These are phyloP conservation scores for Mandrillus leucophaeus DNA, from an alignment of 2,113 vertebrate species.

Conservation along the genomic window DNA sequence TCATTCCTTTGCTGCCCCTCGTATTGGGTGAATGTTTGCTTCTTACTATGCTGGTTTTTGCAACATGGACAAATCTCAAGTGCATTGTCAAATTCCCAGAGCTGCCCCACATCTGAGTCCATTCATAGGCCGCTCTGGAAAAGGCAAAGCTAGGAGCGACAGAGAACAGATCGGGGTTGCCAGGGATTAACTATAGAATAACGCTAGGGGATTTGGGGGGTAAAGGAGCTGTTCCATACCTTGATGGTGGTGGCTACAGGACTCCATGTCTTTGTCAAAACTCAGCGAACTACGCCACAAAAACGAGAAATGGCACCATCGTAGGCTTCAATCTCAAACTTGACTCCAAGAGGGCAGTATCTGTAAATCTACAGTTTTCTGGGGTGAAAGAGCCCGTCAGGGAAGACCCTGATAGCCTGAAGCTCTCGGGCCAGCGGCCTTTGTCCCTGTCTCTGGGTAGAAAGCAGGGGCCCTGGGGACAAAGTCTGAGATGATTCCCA, in stretches of 20 bases:
- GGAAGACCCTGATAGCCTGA: not conserved
- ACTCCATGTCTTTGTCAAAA: not conserved
- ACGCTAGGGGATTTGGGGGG: not conserved
- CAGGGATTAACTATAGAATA: too few species aligned
- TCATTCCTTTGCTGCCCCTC: not conserved
- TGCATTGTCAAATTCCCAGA: rapidly evolving
- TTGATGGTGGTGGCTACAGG: not conserved
- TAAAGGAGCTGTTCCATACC: rapidly evolving
- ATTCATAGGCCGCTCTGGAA: not conserved
- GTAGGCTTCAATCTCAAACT: not conserved
- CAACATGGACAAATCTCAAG: not conserved
- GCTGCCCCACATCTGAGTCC: not conserved
- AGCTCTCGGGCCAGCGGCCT: not conserved
- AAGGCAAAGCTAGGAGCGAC: rapidly evolving
- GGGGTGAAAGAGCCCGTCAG: not conserved
- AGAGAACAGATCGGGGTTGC: rapidly evolving
- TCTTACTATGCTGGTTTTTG: not conserved
- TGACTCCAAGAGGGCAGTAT: not conserved
- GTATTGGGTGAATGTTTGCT: too few species aligned
- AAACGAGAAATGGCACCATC: not conserved
- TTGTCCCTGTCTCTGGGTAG: not conserved
- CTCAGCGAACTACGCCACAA: rapidly evolving
- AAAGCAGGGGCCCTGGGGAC: not conserved
- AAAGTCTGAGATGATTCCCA: rapidly evolving
- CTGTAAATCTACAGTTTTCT: not conserved